A percentile compares a stretch with the other conserved stretches of the same genome.
Conservation (phyloP, 2,888 invertebrate species). For the Furcula furcula region DNA sequence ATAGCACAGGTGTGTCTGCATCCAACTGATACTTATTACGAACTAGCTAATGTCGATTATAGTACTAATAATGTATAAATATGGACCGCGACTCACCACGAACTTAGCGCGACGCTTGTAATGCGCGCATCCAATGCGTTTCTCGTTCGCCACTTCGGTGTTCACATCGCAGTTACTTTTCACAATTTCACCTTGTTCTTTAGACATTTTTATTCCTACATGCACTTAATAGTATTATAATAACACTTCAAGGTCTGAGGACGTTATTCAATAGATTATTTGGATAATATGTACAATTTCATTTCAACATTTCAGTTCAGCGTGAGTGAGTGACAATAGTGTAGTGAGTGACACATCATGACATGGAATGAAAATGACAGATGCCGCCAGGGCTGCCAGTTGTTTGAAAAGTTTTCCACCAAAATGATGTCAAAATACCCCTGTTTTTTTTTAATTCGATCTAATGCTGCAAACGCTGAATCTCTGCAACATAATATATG, state of each 20-base stretch:
- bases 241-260: constrained; percentile 23
- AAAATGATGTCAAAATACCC: too few relatives aligned
- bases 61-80: constrained; percentile 6
- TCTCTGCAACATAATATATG: too few relatives aligned
- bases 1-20: constrained; percentile 48
- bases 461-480: too few relatives aligned
- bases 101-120: constrained; percentile 93
- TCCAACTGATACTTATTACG: constrained; percentile 13
- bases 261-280: constrained; percentile 18
- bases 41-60: constrained; percentile 5
- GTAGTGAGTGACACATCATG: too few relatives aligned
- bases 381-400: too few relatives aligned
- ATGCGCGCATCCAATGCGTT: constrained; percentile 88
- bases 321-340: neutral
- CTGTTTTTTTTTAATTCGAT: too few relatives aligned
- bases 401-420: too few relatives aligned
- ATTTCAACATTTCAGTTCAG: constrained; percentile 5
- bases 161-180: constrained; percentile 40
- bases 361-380: too few relatives aligned
- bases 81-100: constrained; percentile 83
- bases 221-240: constrained; percentile 19
- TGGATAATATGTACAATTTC: constrained; percentile 14
- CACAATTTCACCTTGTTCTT: constrained; percentile 41
- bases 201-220: constrained; percentile 55
- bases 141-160: constrained; percentile 51